A percentile compares a stretch with the other conserved stretches of the same genome.
Evolutionary conservation across 2,797 vertebrate species (phyloP).

Genomic region (Silurus lanzhouensis): DNA sequence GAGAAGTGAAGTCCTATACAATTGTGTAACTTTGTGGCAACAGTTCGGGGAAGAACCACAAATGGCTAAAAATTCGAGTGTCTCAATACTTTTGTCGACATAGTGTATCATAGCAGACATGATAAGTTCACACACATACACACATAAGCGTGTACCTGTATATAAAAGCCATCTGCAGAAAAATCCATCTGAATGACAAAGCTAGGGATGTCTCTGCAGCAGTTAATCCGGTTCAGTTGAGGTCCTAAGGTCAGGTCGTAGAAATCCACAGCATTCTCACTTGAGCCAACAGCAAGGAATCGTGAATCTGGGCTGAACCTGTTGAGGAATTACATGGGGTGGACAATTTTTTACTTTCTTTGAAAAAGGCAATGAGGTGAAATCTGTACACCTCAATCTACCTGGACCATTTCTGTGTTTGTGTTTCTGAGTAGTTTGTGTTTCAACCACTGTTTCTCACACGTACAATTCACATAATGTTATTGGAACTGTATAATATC

Average conservation of each 20-base stretch:
- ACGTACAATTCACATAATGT: not conserved
- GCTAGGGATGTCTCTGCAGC: constrained; percentile 93
- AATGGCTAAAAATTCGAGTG: too few relatives aligned
- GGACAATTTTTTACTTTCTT: not conserved
- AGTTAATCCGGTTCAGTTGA: constrained; percentile 91
- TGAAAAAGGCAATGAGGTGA: not conserved
- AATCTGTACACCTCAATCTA: not conserved
- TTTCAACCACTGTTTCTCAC: not conserved
- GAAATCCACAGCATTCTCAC: constrained; percentile 93
- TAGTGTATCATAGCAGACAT: not conserved
- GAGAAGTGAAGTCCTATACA: too few relatives aligned
- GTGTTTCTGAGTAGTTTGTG: not conserved
- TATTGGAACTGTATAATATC: not conserved
- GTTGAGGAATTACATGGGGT: not conserved
- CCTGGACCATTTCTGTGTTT: not conserved
- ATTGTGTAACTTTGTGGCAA: too few relatives aligned
- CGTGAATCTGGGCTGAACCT: constrained; percentile 95
- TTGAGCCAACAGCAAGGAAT: constrained; percentile 93
- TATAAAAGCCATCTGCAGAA: constrained; percentile 83
- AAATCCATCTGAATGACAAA: constrained; percentile 98
- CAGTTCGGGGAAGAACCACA: too few relatives aligned
- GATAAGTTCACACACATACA: not conserved
- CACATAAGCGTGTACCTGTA: constrained; percentile 68
- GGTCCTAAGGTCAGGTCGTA: constrained; percentile 90
- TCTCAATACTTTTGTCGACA: too few relatives aligned